Evolutionary conservation across 2,888 invertebrate genomes (phyloP).

Genomic region (Julus scandinavius): DNA sequence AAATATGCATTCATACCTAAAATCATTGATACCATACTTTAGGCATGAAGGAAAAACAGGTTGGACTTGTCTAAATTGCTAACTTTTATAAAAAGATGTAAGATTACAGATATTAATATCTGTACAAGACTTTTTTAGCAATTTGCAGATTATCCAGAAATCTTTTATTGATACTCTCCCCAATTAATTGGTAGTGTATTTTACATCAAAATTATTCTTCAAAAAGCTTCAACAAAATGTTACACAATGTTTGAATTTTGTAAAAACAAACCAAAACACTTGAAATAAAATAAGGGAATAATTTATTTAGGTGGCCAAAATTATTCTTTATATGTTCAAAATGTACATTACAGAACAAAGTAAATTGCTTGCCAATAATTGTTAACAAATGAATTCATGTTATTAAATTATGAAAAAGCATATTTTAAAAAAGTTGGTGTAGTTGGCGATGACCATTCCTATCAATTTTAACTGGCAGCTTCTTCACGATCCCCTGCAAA

Average conservation of each 20-base stretch:
- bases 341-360: not conserved
- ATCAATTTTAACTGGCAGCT: not conserved
- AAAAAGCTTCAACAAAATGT: not conserved
- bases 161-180: no score
- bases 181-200: no score
- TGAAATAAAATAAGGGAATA: not conserved
- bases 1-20: no score
- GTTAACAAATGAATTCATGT: not conserved
- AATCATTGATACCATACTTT: no score
- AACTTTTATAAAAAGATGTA: no score
- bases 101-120: no score
- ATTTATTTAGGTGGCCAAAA: not conserved
- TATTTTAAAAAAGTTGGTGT: not conserved
- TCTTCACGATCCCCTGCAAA: not conserved
- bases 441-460: slow-evolving; percentile 3
- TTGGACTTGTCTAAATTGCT: no score
- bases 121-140: no score
- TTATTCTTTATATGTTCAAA: not conserved
- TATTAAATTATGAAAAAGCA: not conserved
- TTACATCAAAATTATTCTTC: no score
- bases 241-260: not conserved
- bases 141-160: no score
- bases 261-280: not conserved
- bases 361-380: not conserved
- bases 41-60: no score